Base-by-base conservation (phyloP, 2,888 invertebrate species). In the Drosophila ezoana region DNA sequence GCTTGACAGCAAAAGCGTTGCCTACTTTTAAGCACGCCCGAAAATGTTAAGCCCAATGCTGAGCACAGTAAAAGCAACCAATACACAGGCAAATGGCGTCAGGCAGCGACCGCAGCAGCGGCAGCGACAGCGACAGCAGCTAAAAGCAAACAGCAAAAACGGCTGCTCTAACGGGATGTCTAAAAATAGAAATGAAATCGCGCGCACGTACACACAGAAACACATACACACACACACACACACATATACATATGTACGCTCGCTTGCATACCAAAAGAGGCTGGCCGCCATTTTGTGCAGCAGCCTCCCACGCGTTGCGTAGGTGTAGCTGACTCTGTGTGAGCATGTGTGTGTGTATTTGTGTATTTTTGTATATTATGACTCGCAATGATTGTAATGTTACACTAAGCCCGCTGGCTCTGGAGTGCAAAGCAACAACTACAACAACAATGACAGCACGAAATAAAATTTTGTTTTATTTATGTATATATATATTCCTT, bases 181-280 rank as follows among this genome's bases (percentile, higher is more conserved):
- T 83, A 83, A 89, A 83, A 83, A 83, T 83, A 83, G 87, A 88
- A 80, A 86, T 83, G 89, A 88, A 83, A 83, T 87, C 78, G 89
- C 87, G 89, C 83, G 58, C 69, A 69, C 63, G 57, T 63, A 67
- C 63, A 70, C 57, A 60, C 47, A 59, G 43, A 43, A 44, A 45
- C 13, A 60, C 33, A 62, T 16, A 66, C 16, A 56, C 10, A 33
- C 28, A 47, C 49, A 43, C 32, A 61, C n/a, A 35, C 16, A 45
- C 18, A n/a, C 3, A 40, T 47, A 47, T 13, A 47, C 13, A 63
- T 38, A 59, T 16, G 37, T 43, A 49, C 63, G 48, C 56, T 59
- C 35, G 60, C 58, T 63, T 77, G 66, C 82, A 73, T 73, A 73
- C 65, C 73, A 76, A 86, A 86, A 52, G 73, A 83, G 81, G 87